Conservation (phyloP, 2,888 invertebrate genomes). For the Eustalomyia histrio region DNA sequence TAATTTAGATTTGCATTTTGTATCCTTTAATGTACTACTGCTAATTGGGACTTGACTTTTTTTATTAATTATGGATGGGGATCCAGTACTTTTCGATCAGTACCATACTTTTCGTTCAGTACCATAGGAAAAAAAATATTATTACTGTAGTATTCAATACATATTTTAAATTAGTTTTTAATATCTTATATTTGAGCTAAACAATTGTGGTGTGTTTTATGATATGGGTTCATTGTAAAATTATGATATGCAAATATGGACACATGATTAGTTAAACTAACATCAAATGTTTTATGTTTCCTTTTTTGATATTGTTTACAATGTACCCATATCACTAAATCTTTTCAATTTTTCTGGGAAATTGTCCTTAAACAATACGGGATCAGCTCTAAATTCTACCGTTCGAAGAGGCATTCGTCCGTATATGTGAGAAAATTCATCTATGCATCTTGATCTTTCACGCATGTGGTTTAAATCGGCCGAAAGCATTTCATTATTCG, state of each 20-base stretch:
- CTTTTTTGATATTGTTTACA: slow-evolving; percentile 80
- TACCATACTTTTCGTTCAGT: too few relatives aligned
- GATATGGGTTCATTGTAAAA: not conserved
- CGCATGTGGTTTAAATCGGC: slow-evolving; percentile 96
- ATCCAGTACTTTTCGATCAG: too few relatives aligned
- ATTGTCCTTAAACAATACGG: slow-evolving; percentile 92
- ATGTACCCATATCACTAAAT: slow-evolving; percentile 93
- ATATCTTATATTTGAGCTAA: not conserved
- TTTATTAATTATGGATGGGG: too few relatives aligned
- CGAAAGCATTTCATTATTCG: slow-evolving; percentile 95
- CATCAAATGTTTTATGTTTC: not conserved
- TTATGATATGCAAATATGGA: not conserved
- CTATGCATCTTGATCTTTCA: slow-evolving; percentile 94
- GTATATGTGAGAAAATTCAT: slow-evolving; percentile 88
- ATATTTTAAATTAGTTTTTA: not conserved
- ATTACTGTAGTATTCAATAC: too few relatives aligned
- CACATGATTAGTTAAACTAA: not conserved
- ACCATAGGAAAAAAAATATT: too few relatives aligned
- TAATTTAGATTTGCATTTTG: too few relatives aligned
- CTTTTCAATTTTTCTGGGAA: slow-evolving; percentile 92
- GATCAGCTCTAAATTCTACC: slow-evolving; percentile 96
- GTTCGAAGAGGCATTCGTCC: slow-evolving; percentile 92
- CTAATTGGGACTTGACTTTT: too few relatives aligned
- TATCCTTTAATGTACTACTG: too few relatives aligned
- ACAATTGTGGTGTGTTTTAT: not conserved